Percentiles rank a stretch among this genome's conserved stretches.
Evolutionary conservation across 2,888 invertebrate species (phyloP).

Genomic region (Ophion ventricosus): DNA sequence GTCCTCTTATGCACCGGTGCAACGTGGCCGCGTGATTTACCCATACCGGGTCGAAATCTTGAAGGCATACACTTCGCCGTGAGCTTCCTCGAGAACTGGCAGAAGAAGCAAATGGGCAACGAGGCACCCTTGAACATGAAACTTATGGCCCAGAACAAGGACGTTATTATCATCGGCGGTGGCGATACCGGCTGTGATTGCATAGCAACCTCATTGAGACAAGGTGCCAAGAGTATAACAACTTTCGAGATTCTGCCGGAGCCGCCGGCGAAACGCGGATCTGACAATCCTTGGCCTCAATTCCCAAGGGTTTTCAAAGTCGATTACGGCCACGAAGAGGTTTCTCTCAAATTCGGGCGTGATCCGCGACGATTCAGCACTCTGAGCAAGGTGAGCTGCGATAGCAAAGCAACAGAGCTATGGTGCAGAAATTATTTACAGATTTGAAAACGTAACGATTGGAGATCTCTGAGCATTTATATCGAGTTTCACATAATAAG

Average conservation of each 20-base stretch:
- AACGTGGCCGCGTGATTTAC: conserved; percentile 97
- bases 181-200: conserved; percentile 98
- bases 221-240: conserved; percentile 95
- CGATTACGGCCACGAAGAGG: conserved; percentile 99
- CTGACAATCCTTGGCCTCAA: conserved; percentile 99
- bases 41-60: conserved; percentile 93
- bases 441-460: no score
- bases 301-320: conserved; percentile 98
- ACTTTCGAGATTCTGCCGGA: conserved; percentile 99
- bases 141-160: conserved; percentile 95
- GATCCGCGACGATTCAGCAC: conserved; percentile 98
- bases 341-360: conserved; percentile 88
- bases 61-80: conserved; percentile 98
- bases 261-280: conserved; percentile 91
- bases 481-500: background rate
- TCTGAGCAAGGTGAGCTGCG: conserved; percentile 90
- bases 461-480: no score
- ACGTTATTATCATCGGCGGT: conserved; percentile 96
- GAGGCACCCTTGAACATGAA: conserved; percentile 82
- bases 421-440: no score
- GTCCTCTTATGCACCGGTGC: conserved; percentile 96
- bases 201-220: conserved; percentile 97
- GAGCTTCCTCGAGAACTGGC: conserved; percentile 98
- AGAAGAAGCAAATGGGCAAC: conserved; percentile 95
- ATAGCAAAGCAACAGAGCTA: conserved; percentile 1